These are phyloP conservation scores for Sebastes steindachneri DNA, from an alignment of 2,797 vertebrate species.

Conservation along the genomic window DNA sequence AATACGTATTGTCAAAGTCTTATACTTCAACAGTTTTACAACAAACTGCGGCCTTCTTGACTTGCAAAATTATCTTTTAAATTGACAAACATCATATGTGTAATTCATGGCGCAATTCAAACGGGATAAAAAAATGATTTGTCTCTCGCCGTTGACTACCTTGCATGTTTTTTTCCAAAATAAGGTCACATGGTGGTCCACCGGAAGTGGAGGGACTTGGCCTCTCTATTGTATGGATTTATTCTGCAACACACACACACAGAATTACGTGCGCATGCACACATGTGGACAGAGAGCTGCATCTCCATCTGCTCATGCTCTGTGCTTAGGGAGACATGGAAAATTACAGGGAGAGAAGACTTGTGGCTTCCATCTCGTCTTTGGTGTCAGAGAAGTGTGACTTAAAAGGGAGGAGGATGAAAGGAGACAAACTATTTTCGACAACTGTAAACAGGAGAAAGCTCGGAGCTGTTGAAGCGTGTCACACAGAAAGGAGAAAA, in stretches of 20 bases:
- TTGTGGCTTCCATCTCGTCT: constrained; percentile 74
- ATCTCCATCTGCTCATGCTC: constrained; percentile 77
- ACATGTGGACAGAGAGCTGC: constrained; percentile 43
- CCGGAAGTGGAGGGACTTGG: background rate
- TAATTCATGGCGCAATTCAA: background rate
- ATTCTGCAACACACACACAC: constrained; percentile 43
- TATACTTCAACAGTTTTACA: too few species aligned
- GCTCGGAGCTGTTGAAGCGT: constrained; percentile 44
- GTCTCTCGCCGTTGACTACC: background rate
- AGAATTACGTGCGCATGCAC: background rate
- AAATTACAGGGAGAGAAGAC: constrained; percentile 77
- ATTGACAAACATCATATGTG: background rate
- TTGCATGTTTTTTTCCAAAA: background rate
- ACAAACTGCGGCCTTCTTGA: background rate
- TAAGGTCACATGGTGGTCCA: background rate
- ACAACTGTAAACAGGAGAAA: constrained; percentile 64
- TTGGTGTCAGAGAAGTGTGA: constrained; percentile 75
- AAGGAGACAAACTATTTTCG: constrained; percentile 71
- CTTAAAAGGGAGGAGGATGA: constrained; percentile 69
- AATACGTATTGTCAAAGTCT: too few species aligned
- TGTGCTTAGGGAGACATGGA: constrained; percentile 66
- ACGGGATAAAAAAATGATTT: background rate
- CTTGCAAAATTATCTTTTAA: background rate
- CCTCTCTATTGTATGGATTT: constrained; percentile 24
- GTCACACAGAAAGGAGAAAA: background rate